Evolutionary conservation across 2,113 vertebrate genomes (phyloP).

Genomic region (Chaetodon trifascialis): DNA sequence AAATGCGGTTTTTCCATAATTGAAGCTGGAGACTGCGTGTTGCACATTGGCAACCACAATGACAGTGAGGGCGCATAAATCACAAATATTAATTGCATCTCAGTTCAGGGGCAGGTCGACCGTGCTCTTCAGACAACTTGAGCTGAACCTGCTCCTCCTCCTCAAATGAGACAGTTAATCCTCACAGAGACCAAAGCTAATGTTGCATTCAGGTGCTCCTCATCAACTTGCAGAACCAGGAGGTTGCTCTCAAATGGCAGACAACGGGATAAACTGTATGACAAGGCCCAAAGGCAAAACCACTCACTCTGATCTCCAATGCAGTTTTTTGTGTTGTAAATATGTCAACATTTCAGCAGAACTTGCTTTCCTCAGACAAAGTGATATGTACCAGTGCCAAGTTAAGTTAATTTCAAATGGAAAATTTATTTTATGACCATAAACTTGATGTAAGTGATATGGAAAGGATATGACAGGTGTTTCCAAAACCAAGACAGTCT

Average conservation of each 20-base stretch:
- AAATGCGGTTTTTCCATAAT: slow-evolving; percentile 41
- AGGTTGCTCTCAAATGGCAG: background rate
- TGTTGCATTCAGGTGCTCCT: background rate
- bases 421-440: background rate
- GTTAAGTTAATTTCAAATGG: background rate
- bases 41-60: slow-evolving; percentile 15
- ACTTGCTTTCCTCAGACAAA: background rate
- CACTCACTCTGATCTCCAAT: background rate
- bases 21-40: slow-evolving; percentile 27
- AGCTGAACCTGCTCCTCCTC: background rate
- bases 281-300: background rate
- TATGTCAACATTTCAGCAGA: background rate
- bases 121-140: background rate
- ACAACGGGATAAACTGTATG: background rate
- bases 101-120: background rate
- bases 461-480: background rate
- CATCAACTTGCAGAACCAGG: background rate
- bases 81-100: slow-evolving; percentile 22
- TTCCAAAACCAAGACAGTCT: background rate
- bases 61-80: slow-evolving; percentile 11
- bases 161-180: background rate
- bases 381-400: background rate
- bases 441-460: background rate
- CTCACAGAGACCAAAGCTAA: background rate
- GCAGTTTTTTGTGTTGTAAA: background rate